Evolutionary conservation across 1,140 invertebrate genomes (phyloP), one percentile per base, ranked within the genome.

Genomic region (Aphelinus atriplicis): DNA sequence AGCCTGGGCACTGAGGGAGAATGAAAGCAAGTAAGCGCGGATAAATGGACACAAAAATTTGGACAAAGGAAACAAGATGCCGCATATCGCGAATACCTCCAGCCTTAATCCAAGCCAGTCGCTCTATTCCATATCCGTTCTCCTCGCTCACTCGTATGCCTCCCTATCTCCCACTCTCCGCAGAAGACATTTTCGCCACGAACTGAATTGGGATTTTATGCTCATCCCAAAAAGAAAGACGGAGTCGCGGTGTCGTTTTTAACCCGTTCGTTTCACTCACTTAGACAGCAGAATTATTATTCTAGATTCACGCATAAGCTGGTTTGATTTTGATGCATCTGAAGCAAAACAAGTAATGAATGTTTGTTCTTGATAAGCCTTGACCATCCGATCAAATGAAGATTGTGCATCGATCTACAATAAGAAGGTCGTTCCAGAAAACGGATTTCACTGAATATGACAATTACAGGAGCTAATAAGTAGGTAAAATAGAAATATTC

Each of bases 1-100:
- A 66, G 73, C 70, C 68, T 72, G 76, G 62, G 69, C 50, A 73
- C 0, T 56, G 50, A 48, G 56, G 48, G 45, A 53, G 55, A 7
- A 50, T 7, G 46, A 58, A 45, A 70, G 71, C 71, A 75, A 73
- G 78, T 71, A 81, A 66, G 78, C 71, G 75, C 76, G 77, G 80
- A 84, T 83, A 83, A 84, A 84, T 84, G 81, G 80, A 78, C 79
- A 80, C 62, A 83, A 84, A 84, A 84, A 83, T 84, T 84, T 71
- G 78, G 77, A 84, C 82, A 84, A 83, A 84, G 81, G 80, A 80
- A 78, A 80, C 79, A 72, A 77, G 66, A 79, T 74, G 71, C 74
- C 75, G 77, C 81, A 82, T 83, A 81, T 79, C 81, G 60, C 75
- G 78, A 82, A 84, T 84, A 75, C 79, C 79, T 77, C 60, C 67